Conservation (phyloP, 92 coral and sea anemone genomes). For the Actinernus sp. region DNA sequence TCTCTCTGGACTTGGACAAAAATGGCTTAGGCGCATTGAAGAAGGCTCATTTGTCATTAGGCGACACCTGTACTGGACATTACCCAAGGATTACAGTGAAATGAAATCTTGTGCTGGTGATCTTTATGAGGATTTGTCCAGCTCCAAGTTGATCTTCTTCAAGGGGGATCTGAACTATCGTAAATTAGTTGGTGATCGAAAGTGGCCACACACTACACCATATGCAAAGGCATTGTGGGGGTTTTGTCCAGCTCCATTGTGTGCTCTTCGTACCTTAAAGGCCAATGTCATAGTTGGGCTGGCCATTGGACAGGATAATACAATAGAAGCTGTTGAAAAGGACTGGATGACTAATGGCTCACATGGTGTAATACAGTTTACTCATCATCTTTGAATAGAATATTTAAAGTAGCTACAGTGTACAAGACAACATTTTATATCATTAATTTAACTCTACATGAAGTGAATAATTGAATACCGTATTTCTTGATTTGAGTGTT, state of each 20-base stretch:
- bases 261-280: constrained; percentile 92
- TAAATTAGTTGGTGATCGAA: constrained; percentile 94
- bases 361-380: constrained; percentile 90
- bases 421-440: no score
- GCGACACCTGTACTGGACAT: constrained; percentile 83
- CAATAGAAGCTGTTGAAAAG: constrained; percentile 58
- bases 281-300: constrained; percentile 97
- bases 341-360: constrained; percentile 96
- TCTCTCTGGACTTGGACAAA: constrained; percentile 70
- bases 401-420: no score
- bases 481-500: no score
- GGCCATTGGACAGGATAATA: constrained; percentile 72
- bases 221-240: constrained; percentile 92
- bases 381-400: no score
- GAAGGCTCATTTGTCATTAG: constrained; percentile 79
- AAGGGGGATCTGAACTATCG: constrained; percentile 98
- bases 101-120: constrained; percentile 70
- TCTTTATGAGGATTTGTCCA: constrained; percentile 75
- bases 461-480: no score
- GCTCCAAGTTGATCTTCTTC: constrained; percentile 85
- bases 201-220: constrained; percentile 90
- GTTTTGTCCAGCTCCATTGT: constrained; percentile 87
- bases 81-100: constrained; percentile 87
- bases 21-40: constrained; percentile 75
- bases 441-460: no score